These are phyloP conservation scores for Oryzias celebensis DNA, from an alignment of 2,113 vertebrate genomes.

Conservation along the genomic window DNA sequence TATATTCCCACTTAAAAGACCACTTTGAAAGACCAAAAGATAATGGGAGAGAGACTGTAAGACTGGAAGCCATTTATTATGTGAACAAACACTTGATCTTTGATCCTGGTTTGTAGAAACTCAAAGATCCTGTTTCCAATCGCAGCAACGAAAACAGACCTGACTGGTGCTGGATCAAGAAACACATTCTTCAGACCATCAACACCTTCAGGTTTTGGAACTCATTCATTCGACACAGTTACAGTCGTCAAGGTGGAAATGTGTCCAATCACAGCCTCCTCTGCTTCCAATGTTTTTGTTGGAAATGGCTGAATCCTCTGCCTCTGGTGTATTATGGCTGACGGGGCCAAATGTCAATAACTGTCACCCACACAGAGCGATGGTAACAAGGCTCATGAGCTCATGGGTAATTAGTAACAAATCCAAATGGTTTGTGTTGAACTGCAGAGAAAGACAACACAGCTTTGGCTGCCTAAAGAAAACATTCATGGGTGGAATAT, in stretches of 20 bases:
- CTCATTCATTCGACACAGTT: conserved; percentile 78
- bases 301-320: conserved; percentile 61
- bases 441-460: conserved; percentile 55
- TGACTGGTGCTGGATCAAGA: conserved; percentile 18
- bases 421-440: conserved; percentile 65
- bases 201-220: conserved; percentile 50
- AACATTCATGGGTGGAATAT: conserved; percentile 55
- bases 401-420: conserved; percentile 67
- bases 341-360: conserved; percentile 71
- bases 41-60: not conserved
- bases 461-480: conserved; percentile 38
- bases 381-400: conserved; percentile 46
- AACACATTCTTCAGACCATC: conserved; percentile 51
- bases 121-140: conserved; percentile 22
- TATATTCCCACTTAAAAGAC: no score
- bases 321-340: conserved; percentile 76
- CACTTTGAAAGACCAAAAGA: no score
- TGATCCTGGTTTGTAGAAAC: conserved; percentile 23
- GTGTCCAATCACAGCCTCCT: conserved; percentile 42
- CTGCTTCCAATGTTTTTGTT: conserved; percentile 62
- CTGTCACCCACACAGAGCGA: conserved; percentile 63
- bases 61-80: conserved; percentile 41
- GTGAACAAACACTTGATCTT: conserved; percentile 21
- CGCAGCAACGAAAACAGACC: conserved; percentile 52
- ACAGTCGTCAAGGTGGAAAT: conserved; percentile 73